Percentiles rank a stretch among this genome's conserved stretches.
Evolutionary conservation across 2,888 invertebrate species (phyloP).

Genomic region (Agonum fuliginosum): DNA sequence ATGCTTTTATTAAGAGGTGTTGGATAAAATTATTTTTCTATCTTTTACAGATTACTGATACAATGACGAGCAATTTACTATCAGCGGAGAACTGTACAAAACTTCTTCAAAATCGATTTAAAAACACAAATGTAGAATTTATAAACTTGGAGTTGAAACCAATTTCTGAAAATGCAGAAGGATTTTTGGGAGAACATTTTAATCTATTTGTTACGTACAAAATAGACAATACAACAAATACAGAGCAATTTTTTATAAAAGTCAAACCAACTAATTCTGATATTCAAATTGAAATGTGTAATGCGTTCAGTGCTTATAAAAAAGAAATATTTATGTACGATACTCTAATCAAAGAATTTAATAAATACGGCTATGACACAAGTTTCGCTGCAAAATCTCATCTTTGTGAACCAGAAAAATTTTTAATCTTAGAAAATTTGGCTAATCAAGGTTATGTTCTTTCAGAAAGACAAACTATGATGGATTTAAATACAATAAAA

Average conservation of each 20-base stretch:
- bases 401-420: slow-evolving; percentile 64
- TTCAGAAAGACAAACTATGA: slow-evolving; percentile 67
- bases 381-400: slow-evolving; percentile 66
- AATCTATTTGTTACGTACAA: slow-evolving; percentile 59
- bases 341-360: slow-evolving; percentile 63
- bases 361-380: slow-evolving; percentile 63
- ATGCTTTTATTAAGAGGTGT: no score
- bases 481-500: slow-evolving; percentile 73
- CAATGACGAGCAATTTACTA: background rate
- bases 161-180: slow-evolving; percentile 63
- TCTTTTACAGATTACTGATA: no score
- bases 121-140: slow-evolving; percentile 26
- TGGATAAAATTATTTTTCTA: no score
- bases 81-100: slow-evolving; percentile 8
- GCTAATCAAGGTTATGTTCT: slow-evolving; percentile 62
- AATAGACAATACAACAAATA: background rate
- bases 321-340: slow-evolving; percentile 68
- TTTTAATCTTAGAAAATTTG: slow-evolving; percentile 67
- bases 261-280: slow-evolving; percentile 19
- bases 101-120: slow-evolving; percentile 46
- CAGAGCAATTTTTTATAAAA: slow-evolving; percentile 45
- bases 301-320: slow-evolving; percentile 62
- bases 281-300: slow-evolving; percentile 4
- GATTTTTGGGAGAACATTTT: slow-evolving; percentile 64
- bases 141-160: slow-evolving; percentile 59